Evolutionary conservation across 2,113 vertebrate genomes (phyloP).

Genomic region (Caloenas nicobarica): DNA sequence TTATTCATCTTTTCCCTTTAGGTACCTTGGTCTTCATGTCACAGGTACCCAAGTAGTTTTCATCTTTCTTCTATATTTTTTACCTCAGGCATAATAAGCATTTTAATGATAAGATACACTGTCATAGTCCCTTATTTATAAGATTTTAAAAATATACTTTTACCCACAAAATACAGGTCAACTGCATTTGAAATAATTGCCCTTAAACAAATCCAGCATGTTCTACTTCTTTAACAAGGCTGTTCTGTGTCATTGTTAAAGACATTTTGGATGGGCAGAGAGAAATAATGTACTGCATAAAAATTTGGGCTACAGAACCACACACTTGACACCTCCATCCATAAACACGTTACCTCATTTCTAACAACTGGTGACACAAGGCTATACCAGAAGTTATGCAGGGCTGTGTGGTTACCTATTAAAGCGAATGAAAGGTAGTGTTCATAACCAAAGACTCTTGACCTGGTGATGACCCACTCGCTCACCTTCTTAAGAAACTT

Average conservation of each 20-base stretch:
- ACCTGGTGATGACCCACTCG: background rate
- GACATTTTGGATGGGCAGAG: background rate
- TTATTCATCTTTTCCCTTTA: background rate
- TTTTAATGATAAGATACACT: background rate
- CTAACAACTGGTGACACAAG: background rate
- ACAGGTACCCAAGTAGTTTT: background rate
- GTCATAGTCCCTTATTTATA: background rate
- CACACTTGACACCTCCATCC: background rate
- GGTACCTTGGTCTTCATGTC: background rate
- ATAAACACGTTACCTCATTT: background rate
- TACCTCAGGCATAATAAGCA: background rate
- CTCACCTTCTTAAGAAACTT: background rate
- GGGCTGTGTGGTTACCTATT: background rate
- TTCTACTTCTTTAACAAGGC: background rate
- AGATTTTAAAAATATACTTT: background rate
- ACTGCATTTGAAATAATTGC: background rate
- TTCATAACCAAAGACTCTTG: background rate
- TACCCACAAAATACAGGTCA: background rate
- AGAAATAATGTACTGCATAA: background rate
- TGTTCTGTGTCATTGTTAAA: background rate
- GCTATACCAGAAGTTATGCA: background rate
- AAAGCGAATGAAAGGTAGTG: background rate
- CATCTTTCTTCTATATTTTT: background rate
- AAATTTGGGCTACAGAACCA: background rate
- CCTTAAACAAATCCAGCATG: background rate